phyloP scores from a whole-genome alignment of 2,797 vertebrate species.

The Typhlichthys subterraneus region DNA sequence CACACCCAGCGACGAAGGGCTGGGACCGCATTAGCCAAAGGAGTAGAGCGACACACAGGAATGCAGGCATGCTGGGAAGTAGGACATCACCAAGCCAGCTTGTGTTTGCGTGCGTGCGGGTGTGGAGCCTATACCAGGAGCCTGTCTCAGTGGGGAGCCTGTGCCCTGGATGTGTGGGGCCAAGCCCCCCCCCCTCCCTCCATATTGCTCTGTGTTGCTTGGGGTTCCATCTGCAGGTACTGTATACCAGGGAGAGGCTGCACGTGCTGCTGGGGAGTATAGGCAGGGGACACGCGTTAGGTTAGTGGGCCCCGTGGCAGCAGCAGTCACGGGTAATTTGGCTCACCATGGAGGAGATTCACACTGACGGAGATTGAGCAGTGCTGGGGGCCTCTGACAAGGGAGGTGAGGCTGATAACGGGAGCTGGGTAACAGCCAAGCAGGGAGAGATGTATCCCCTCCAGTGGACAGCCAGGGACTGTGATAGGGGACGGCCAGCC shows the following conservation, averaged over 20 bases:
- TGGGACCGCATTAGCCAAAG: slow-evolving; percentile 44
- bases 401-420: slow-evolving; percentile 8
- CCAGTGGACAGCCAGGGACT: slow-evolving; percentile 1
- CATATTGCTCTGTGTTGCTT: slow-evolving; percentile 7
- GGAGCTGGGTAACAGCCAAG: neutral
- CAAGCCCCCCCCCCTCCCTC: slow-evolving; percentile 4
- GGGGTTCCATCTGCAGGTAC: neutral
- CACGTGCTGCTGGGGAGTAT: slow-evolving; percentile 6
- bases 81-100: slow-evolving; percentile 35
- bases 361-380: slow-evolving; percentile 23
- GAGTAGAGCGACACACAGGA: slow-evolving; percentile 36
- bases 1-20: slow-evolving; percentile 59
- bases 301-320: slow-evolving; percentile 8
- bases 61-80: slow-evolving; percentile 36
- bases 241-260: neutral
- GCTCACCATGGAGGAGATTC: slow-evolving; percentile 17
- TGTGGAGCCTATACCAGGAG: slow-evolving; percentile 33
- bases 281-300: slow-evolving; percentile 13
- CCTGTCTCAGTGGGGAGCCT: slow-evolving; percentile 37
- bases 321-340: slow-evolving; percentile 21
- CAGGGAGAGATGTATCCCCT: slow-evolving; percentile 9
- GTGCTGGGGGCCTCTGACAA: slow-evolving; percentile 23
- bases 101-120: slow-evolving; percentile 25
- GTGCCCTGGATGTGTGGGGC: slow-evolving; percentile 44
- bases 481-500: neutral